A percentile compares a stretch with the other conserved stretches of the same genome.
These are phyloP conservation scores for Tetramorium bicarinatum DNA, from an alignment of 2,888 invertebrate genomes.

Conservation along the genomic window DNA sequence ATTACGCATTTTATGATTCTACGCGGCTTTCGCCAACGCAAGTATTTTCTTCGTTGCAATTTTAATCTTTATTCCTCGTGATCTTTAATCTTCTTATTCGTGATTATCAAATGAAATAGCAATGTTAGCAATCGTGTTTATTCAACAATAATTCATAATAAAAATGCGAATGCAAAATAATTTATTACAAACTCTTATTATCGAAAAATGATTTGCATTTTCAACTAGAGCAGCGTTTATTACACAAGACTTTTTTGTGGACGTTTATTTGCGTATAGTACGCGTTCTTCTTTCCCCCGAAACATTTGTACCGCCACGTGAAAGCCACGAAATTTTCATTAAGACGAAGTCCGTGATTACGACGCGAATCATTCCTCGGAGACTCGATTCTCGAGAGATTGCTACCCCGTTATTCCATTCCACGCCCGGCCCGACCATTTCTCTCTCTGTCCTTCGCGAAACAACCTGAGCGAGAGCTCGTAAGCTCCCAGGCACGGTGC, in stretches of 20 bases:
- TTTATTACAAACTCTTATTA: background rate
- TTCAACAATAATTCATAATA: background rate
- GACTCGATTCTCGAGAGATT: constrained; percentile 33
- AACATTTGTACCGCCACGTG: background rate
- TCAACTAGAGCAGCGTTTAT: too few species aligned
- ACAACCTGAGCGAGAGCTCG: constrained; percentile 4
- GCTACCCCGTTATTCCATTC: constrained; percentile 26
- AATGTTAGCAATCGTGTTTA: background rate
- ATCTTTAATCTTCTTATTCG: background rate
- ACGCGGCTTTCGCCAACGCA: too few species aligned
- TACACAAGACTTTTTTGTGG: background rate
- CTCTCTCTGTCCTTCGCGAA: constrained; percentile 27
- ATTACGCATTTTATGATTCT: constrained; percentile 21
- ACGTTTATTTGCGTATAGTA: constrained; percentile 11
- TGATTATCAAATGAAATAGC: background rate
- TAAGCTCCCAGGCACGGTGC: background rate
- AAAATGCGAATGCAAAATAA: background rate
- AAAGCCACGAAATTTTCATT: constrained; percentile 47
- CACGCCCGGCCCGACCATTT: background rate
- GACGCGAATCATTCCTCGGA: constrained; percentile 23
- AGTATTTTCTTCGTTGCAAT: background rate
- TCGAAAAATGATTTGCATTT: background rate
- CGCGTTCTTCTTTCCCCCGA: background rate
- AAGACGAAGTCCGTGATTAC: constrained; percentile 24
- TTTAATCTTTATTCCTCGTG: background rate